phyloP scores from a whole-genome alignment of 2,888 invertebrate genomes.

The Orgyia antiqua region DNA sequence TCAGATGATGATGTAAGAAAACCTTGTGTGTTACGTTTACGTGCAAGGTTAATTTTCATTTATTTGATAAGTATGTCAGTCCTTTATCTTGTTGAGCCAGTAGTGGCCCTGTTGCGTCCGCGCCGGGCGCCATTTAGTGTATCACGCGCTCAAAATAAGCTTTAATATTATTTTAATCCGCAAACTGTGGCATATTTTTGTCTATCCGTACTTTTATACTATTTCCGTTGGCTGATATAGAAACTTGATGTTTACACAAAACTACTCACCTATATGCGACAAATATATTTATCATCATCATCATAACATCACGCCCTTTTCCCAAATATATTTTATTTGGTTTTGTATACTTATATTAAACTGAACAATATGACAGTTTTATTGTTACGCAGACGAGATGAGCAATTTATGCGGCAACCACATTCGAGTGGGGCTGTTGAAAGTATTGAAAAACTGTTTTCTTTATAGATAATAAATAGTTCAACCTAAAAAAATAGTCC shows the following conservation, averaged over 20 bases:
- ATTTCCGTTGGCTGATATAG: slow-evolving; percentile 34
- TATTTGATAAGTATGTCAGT: slow-evolving; percentile 26
- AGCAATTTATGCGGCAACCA: too few relatives aligned
- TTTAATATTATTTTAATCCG: slow-evolving; percentile 64
- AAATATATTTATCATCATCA: too few relatives aligned
- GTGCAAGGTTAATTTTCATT: slow-evolving; percentile 33
- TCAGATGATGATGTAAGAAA: slow-evolving; percentile 31
- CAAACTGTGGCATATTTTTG: slow-evolving; percentile 57
- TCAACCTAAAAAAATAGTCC: too few relatives aligned
- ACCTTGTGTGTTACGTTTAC: slow-evolving; percentile 26
- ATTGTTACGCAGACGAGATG: too few relatives aligned
- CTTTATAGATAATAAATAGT: too few relatives aligned
- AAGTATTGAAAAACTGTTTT: too few relatives aligned
- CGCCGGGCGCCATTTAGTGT: slow-evolving; percentile 21
- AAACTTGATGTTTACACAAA: slow-evolving; percentile 10
- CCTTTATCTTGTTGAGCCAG: slow-evolving; percentile 9
- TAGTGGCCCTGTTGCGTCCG: slow-evolving; percentile 9
- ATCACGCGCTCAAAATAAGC: slow-evolving; percentile 35
- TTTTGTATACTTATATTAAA: too few relatives aligned
- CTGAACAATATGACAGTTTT: too few relatives aligned
- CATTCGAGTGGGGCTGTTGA: too few relatives aligned
- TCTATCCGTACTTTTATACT: slow-evolving; percentile 36
- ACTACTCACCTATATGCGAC: too few relatives aligned
- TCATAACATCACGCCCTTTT: too few relatives aligned
- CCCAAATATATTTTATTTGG: too few relatives aligned